A percentile compares a stretch with the other conserved stretches of the same genome.
phyloP scores from a whole-genome alignment of 2,113 vertebrate genomes.

The Sorex fumeus region DNA sequence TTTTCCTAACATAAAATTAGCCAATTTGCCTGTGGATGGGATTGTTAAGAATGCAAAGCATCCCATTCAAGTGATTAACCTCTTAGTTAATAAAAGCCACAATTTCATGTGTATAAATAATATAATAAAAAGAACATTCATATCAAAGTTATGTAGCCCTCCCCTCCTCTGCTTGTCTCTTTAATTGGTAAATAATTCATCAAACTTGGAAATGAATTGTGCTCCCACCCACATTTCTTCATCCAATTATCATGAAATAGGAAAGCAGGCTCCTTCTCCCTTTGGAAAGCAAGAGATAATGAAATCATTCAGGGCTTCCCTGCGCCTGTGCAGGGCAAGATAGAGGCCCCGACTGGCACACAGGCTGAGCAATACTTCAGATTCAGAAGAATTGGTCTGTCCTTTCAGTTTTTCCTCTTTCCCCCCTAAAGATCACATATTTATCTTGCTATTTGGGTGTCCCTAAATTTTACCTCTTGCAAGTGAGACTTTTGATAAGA shows the following conservation, averaged over 20 bases:
- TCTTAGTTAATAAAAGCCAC: slow-evolving; percentile 91
- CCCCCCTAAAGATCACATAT: slow-evolving; percentile 14
- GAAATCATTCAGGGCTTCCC: slow-evolving; percentile 85
- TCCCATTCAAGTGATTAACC: slow-evolving; percentile 92
- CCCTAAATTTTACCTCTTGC: slow-evolving; percentile 53
- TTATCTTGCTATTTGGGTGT: slow-evolving; percentile 25
- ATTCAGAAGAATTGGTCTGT: slow-evolving; percentile 5
- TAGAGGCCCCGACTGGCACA: slow-evolving; percentile 68
- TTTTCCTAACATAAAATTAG: slow-evolving; percentile 89
- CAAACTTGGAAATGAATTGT: slow-evolving; percentile 88
- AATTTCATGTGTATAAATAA: slow-evolving; percentile 89
- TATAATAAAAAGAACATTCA: slow-evolving; percentile 88
- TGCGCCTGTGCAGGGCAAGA: slow-evolving; percentile 76
- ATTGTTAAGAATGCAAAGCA: slow-evolving; percentile 88
- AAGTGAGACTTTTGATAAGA: neutral
- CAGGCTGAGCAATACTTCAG: neutral
- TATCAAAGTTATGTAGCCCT: slow-evolving; percentile 86
- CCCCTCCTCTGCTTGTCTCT: slow-evolving; percentile 79
- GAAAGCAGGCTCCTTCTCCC: slow-evolving; percentile 83
- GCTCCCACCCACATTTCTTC: slow-evolving; percentile 89
- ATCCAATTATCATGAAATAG: slow-evolving; percentile 91
- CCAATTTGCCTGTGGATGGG: slow-evolving; percentile 88
- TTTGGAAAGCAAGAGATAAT: slow-evolving; percentile 86
- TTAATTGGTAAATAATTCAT: slow-evolving; percentile 93
- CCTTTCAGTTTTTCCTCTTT: slow-evolving; percentile 76